A percentile compares a stretch with the other conserved stretches of the same genome.
These are phyloP conservation scores for Galerucella nymphaeae DNA, from an alignment of 2,888 invertebrate genomes.

Conservation along the genomic window DNA sequence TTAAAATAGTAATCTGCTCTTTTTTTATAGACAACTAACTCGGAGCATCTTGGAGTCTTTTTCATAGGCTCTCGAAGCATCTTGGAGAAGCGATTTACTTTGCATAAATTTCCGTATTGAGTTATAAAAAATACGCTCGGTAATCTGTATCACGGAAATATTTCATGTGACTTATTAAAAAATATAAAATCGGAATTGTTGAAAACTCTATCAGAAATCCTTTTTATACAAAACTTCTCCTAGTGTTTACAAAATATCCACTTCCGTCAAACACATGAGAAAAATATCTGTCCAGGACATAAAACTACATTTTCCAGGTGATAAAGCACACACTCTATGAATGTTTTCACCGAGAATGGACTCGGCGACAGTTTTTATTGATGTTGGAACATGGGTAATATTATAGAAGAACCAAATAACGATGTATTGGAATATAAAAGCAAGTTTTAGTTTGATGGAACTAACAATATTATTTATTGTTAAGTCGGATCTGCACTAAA, in stretches of 20 bases:
- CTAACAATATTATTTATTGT: too few species aligned
- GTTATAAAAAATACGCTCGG: not conserved
- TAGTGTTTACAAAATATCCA: slow-evolving; percentile 9
- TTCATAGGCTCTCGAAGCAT: too few species aligned
- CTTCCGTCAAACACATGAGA: not conserved
- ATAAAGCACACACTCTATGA: slow-evolving; percentile 16
- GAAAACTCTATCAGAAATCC: not conserved
- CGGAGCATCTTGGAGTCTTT: too few species aligned
- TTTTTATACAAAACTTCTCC: slow-evolving; percentile 3
- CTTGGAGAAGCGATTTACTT: not conserved
- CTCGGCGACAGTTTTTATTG: not conserved
- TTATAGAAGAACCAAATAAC: too few species aligned
- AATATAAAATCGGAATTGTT: not conserved
- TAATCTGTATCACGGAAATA: not conserved
- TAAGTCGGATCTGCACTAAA: too few species aligned
- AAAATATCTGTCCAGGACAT: slow-evolving; percentile 12
- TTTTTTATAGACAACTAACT: too few species aligned
- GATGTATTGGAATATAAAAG: too few species aligned
- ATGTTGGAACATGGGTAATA: not conserved
- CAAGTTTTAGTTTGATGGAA: too few species aligned
- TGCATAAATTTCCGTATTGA: not conserved
- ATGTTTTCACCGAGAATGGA: not conserved
- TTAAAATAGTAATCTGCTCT: too few species aligned
- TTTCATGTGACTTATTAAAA: not conserved
- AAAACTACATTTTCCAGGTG: slow-evolving; percentile 18